Base-by-base conservation (phyloP, 2,888 invertebrate genomes). In the Caprella mutica region DNA sequence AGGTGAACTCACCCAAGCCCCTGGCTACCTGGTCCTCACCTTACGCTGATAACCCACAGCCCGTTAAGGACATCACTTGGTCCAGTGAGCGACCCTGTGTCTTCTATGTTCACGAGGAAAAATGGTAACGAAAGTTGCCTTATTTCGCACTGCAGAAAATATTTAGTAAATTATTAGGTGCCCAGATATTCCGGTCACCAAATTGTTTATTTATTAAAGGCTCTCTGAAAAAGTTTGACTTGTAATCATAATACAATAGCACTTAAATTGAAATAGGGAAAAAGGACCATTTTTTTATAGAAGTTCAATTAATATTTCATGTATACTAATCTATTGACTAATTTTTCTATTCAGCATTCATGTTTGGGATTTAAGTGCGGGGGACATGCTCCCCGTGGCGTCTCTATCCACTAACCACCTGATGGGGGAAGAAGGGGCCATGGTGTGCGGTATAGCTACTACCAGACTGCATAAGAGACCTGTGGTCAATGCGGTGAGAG, bases 331-430 rank as follows among this genome's bases (percentile, higher is more conserved):
- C 33, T 33, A 9, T 33, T 9, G 8, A 8, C 33, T 9, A 9
- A 33, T 33, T 33, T 33, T 33, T 33, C 33, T 26, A 30, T 24
- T 12, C 55, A 65, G 65, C 48, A 33, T 65, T 3, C 60, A 65
- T 51, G 39, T 65, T 21, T 65, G 65, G 65, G 65, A 65, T 52
- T 39, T 65, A 38, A 65, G 65, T 53, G 65, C 65, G 21, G 65
- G 65, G 9, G 65, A 65, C 53, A 62, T 62, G 46, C 60, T 56
- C 33, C 65, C 65, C 2, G 58, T 63, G 23, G 35, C 58, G 43
- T 48, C 63, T 12, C 53, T 63, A 38, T 58, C 62, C 35, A 48
- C 57, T 14, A 56, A 57, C 9, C 58, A 53, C 23, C 33, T 64
- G 12, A 53, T 60, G 14, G 56, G 52, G 17, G 60, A 48, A n/a